Evolutionary conservation across 2,113 vertebrate genomes (phyloP), one percentile per base, ranked within the genome.

Genomic region (Xiphophorus hellerii): DNA sequence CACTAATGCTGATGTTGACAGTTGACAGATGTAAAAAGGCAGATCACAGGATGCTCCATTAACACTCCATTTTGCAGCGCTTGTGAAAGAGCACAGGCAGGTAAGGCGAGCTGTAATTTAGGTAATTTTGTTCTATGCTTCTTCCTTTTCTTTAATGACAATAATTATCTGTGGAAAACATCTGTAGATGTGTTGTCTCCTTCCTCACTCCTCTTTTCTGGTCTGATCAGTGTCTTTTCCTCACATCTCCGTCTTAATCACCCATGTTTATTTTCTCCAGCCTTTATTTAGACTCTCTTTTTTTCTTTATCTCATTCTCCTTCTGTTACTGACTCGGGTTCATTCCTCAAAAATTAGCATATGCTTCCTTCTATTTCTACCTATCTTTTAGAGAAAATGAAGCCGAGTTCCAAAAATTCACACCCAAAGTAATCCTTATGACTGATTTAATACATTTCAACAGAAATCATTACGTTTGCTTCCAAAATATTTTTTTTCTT

Each of bases 91-190:
- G 77, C 73, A 61, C 74, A 69, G 74, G 35, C 74, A 35, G 78
- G 81, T 44, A 73, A 80, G 72, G 73, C 9, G 31, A 78, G 71
- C 63, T 30, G 75, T 84, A 86, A 91, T 91, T 89, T 78, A 62
- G 63, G 81, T 89, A 81, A 90, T 89, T 87, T 80, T 76, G 76
- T 29, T 44, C 31, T 1, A 17, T 13, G 31, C 77, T 69, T 80
- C 74, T 72, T 77, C 69, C 51, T 79, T 84, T 84, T 70, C 78
- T 78, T 78, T 85, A 87, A 89, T 87, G 84, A 88, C 84, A 82
- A 85, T 86, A 87, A 92, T 92, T 92, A 91, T 83, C 77, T 30
- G 42, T 72, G 69, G 78, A 78, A 89, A 91, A 89, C 85, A 90
- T 87, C 81, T 84, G 84, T 69, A 76, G 69, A 79, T 61, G 71